Base-by-base conservation (phyloP, 2,888 invertebrate genomes). In the Oscheius onirici region DNA sequence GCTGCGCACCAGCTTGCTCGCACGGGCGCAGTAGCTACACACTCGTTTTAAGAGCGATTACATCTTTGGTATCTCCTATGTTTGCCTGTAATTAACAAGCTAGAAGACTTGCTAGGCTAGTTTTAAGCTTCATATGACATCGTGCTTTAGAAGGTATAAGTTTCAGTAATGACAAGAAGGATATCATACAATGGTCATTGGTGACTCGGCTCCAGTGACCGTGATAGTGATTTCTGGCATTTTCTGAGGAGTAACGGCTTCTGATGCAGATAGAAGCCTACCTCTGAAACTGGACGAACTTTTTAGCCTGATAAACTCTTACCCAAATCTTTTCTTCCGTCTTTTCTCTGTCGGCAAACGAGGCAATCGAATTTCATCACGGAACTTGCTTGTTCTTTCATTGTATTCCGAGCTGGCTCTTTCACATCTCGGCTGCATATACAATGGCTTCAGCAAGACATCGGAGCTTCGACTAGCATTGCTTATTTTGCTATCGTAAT, bases 371-470 rank as follows among this genome's bases (percentile, higher is more conserved):
- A 43, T n/a, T n/a, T 66, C 66, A 41, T 73, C 65, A 15, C 60
- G 57, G 40, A 54, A 63, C 40, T 76, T 76, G 49, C 52, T 57
- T 8, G 79, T 79, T 72, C 81, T 63, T 60, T 79, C 78, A 69
- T 80, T 81, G 74, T 81, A 81, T 52, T 81, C 81, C 40, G 79
- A 79, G 15, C 73, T 71, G 60, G 71, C 72, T 44, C 79, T 68
- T 11, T 76, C 77, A 54, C 69, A 66, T 69, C 77, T 61, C 63
- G 70, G 72, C 63, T 73, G 78, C 74, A 78, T 76, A 58, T 77
- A 77, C 13, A 77, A 54, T 58, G 80, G 80, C 71, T 78, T 80
- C 41, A 80, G 76, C 3, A 78, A 73, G 11, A 80, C 75, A 69
- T 80, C 80, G 34, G 80, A 80, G 26, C 72, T 72, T 65, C 77